Conservation (phyloP, 2,113 vertebrate genomes). For the Galemys pyrenaicus region DNA sequence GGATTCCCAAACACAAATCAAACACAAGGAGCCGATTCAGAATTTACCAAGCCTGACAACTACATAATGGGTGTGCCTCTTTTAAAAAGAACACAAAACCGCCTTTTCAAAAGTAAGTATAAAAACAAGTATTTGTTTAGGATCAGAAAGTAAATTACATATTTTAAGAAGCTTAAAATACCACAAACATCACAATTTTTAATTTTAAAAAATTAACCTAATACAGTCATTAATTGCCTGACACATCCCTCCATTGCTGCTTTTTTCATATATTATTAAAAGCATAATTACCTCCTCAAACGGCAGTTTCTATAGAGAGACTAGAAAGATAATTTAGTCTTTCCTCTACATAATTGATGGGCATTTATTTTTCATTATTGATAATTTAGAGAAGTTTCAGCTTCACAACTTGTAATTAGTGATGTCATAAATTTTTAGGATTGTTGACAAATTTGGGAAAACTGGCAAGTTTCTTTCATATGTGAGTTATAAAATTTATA, state of each 20-base stretch:
- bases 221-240: slow-evolving; percentile 33
- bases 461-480: background rate
- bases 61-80: background rate
- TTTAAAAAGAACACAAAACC: slow-evolving; percentile 16
- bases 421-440: background rate
- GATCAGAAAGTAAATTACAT: slow-evolving; percentile 32
- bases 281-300: slow-evolving; percentile 10
- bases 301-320: background rate
- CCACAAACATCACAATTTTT: background rate
- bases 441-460: slow-evolving; percentile 9
- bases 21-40: background rate
- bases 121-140: slow-evolving; percentile 38
- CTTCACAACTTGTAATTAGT: slow-evolving; percentile 33
- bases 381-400: slow-evolving; percentile 43
- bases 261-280: slow-evolving; percentile 44
- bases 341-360: slow-evolving; percentile 16
- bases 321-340: slow-evolving; percentile 14
- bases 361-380: slow-evolving; percentile 23
- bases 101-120: background rate
- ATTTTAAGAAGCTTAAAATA: slow-evolving; percentile 19
- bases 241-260: background rate
- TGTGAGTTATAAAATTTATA: background rate
- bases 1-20: background rate
- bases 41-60: background rate
- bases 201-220: background rate